Base-by-base conservation (phyloP, 2,797 vertebrate genomes). In the Sebastes nivosus region DNA sequence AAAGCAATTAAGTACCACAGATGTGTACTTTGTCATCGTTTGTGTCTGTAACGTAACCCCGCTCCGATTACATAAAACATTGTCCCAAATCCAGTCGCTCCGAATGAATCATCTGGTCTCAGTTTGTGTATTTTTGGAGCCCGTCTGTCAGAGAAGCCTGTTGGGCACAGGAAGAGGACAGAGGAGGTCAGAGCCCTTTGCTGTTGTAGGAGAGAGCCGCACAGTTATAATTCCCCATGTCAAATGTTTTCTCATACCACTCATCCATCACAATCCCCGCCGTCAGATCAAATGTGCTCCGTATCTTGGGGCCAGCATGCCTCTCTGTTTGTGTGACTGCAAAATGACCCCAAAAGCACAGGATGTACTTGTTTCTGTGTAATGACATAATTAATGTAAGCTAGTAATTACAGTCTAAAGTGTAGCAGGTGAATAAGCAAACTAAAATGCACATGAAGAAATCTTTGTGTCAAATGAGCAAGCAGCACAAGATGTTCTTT, bases 91-190 rank as follows among this genome's bases (percentile, higher is more conserved):
- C 79, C 82, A 75, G 77, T 83, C 34, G 73, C 79, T 71, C 71
- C 61, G 8, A 66, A 84, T 87, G 55, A 79, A 80, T 85, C 79
- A 82, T 87, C 85, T 72, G 77, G 63, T 71, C 75, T 77, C 75
- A 13, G 36, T 82, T 83, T 54, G 78, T 78, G 64, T 89, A 87
- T 88, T 91, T 90, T 85, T 84, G 87, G 86, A 78, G 24, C 24
- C 29, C 6, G 27, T 75, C 81, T 85, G 83, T 69, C 69, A 29
- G 75, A 63, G 67, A 78, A 61, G 81, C 79, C 81, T 67, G 57
- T 75, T 36, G 80, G 76, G 24, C 72, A 46, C 72, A 86, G 13
- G 2, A 57, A 67, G 66, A 69, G 70, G 38, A 67, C 42, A 57
- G 42, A 71, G 5, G 64, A 68, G 84, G 86, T 87, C 86, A 78